Evolutionary conservation across 2,797 vertebrate genomes (phyloP).

Genomic region (Telmatherina bonti): DNA sequence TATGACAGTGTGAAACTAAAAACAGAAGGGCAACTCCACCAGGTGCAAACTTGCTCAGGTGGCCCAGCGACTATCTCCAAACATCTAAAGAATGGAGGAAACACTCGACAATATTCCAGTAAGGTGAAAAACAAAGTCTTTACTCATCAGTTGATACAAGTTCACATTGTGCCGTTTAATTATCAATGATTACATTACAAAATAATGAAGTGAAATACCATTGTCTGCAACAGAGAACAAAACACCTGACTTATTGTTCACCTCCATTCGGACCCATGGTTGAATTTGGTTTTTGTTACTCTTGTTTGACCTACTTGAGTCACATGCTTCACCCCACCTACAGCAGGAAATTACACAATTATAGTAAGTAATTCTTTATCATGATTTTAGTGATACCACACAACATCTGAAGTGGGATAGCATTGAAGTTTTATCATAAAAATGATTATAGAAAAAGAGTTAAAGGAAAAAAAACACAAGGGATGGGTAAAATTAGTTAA

Average conservation of each 20-base stretch:
- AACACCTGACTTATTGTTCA: not conserved
- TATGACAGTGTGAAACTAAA: conserved; percentile 29
- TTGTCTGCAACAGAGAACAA: not conserved
- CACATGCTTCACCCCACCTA: conserved; percentile 1
- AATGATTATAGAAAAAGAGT: not conserved
- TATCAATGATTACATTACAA: not conserved
- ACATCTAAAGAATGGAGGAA: conserved; percentile 65
- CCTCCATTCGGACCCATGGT: not conserved
- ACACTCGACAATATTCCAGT: conserved; percentile 35
- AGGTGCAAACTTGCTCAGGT: conserved; percentile 63
- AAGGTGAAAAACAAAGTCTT: conserved; percentile 18
- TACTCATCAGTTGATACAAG: not conserved
- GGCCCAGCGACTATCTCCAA: conserved; percentile 48
- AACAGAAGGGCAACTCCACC: conserved; percentile 16
- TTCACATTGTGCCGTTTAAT: not conserved
- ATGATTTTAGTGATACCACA: not conserved
- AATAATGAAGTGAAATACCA: not conserved
- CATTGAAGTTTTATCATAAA: not conserved
- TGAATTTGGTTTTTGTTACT: not conserved
- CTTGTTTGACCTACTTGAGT: not conserved
- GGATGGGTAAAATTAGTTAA: not conserved
- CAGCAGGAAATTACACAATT: not conserved
- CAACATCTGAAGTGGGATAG: not conserved
- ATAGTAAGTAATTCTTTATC: not conserved
- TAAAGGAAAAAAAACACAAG: not conserved